Evolutionary conservation across 2,888 invertebrate species (phyloP).

Genomic region (Liposcelis brunnea): DNA sequence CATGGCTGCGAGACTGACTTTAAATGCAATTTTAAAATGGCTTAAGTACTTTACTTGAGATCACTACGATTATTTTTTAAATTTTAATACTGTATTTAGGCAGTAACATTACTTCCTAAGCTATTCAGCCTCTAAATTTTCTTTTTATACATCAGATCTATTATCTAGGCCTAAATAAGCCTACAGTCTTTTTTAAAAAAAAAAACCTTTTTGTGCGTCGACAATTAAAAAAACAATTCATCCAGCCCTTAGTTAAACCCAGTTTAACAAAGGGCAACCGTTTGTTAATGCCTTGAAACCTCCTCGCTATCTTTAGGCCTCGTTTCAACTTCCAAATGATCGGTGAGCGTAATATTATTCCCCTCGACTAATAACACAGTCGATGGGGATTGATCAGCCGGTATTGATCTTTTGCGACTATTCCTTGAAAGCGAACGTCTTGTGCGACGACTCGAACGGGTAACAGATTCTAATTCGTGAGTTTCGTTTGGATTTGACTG

Average conservation of each 20-base stretch:
- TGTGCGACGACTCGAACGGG: conserved; percentile 15
- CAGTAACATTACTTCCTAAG: too few species aligned
- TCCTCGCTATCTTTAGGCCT: background rate
- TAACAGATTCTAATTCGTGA: conserved; percentile 27
- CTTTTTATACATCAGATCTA: too few species aligned
- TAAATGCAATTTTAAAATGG: too few species aligned
- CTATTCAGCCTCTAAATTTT: too few species aligned
- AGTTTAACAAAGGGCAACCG: background rate
- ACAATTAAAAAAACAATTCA: conserved; percentile 1
- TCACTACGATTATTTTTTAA: too few species aligned
- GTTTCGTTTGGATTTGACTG: conserved; percentile 16
- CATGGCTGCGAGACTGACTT: too few species aligned
- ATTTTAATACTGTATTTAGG: too few species aligned
- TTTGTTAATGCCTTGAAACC: background rate
- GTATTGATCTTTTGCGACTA: conserved; percentile 27
- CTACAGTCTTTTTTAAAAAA: conserved; percentile 10
- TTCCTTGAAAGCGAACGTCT: too few species aligned
- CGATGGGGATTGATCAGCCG: conserved; percentile 37
- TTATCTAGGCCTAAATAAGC: too few species aligned
- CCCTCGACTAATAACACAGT: conserved; percentile 24
- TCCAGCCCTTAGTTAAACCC: background rate
- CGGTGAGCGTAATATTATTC: conserved; percentile 40
- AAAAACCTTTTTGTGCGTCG: conserved; percentile 4
- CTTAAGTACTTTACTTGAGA: too few species aligned
- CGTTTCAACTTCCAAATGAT: conserved; percentile 29